Conservation (phyloP, 2,888 invertebrate genomes). For the Leptinotarsa rubiginosa region DNA sequence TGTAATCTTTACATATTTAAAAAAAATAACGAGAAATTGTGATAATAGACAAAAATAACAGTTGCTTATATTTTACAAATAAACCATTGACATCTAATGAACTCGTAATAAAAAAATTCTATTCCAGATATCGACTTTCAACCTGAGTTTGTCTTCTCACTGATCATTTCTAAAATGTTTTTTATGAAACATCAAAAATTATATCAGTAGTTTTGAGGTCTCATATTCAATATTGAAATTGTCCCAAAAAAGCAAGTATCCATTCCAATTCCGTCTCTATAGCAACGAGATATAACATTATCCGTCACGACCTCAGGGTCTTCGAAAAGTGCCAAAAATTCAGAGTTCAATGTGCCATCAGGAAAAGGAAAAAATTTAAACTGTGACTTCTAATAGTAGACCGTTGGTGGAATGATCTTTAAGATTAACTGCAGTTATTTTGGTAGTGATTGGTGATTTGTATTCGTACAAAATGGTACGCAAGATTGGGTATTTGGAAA, state of each 20-base stretch:
- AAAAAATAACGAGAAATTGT: no score
- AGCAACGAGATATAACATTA: constrained; percentile 1
- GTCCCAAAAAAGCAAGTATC: neutral
- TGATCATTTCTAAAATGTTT: neutral
- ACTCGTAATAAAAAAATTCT: no score
- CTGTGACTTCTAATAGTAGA: neutral
- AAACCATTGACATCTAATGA: no score
- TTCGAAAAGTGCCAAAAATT: neutral
- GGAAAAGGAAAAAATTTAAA: neutral
- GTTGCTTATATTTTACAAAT: no score
- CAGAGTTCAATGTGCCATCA: neutral
- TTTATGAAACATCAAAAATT: neutral
- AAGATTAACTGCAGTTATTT: neutral
- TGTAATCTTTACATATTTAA: no score
- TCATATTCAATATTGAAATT: neutral
- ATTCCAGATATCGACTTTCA: neutral
- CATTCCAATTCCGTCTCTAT: constrained; percentile 5
- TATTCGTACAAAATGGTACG: no score
- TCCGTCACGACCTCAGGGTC: neutral
- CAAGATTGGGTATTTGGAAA: neutral
- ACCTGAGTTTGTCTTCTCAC: neutral
- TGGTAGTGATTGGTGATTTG: no score
- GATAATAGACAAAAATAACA: no score
- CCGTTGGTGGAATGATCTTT: neutral
- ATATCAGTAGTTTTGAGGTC: neutral